A percentile compares a stretch with the other conserved stretches of the same genome.
Conservation (phyloP, 2,888 invertebrate genomes). For the Neocrepidodera transversa region DNA sequence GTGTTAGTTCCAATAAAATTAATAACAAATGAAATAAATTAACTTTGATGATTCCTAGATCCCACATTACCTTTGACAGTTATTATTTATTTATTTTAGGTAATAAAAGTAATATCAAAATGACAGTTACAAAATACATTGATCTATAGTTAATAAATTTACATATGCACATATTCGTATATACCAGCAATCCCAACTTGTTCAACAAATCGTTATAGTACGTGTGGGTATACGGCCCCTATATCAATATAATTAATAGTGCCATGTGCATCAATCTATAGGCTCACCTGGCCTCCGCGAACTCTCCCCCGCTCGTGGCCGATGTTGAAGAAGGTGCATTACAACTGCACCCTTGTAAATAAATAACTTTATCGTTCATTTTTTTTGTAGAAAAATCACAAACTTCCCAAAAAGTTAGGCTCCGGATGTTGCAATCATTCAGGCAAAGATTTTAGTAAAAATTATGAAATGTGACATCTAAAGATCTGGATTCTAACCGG, state of each 20-base stretch:
- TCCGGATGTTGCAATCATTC: no score
- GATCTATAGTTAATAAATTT: slow-evolving; percentile 8
- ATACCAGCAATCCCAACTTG: slow-evolving; percentile 36
- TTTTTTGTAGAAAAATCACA: no score
- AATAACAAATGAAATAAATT: no score
- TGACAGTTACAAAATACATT: slow-evolving; percentile 2
- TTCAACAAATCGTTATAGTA: slow-evolving; percentile 39
- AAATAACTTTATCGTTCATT: no score
- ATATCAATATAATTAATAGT: slow-evolving; percentile 52
- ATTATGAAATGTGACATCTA: no score
- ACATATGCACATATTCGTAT: neutral
- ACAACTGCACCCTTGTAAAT: neutral
- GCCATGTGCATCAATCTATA: slow-evolving; percentile 56
- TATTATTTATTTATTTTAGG: neutral
- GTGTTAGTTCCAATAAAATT: no score
- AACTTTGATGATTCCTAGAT: neutral
- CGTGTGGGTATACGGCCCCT: slow-evolving; percentile 41
- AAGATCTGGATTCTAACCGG: no score
- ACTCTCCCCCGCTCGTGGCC: slow-evolving; percentile 39
- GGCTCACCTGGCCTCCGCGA: slow-evolving; percentile 49
- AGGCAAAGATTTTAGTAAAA: no score
- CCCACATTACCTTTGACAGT: neutral
- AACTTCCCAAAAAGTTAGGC: no score
- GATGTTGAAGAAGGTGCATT: slow-evolving; percentile 3
- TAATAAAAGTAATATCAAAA: neutral